Base-by-base conservation (phyloP, 1,140 invertebrate genomes). In the Proales similis region DNA sequence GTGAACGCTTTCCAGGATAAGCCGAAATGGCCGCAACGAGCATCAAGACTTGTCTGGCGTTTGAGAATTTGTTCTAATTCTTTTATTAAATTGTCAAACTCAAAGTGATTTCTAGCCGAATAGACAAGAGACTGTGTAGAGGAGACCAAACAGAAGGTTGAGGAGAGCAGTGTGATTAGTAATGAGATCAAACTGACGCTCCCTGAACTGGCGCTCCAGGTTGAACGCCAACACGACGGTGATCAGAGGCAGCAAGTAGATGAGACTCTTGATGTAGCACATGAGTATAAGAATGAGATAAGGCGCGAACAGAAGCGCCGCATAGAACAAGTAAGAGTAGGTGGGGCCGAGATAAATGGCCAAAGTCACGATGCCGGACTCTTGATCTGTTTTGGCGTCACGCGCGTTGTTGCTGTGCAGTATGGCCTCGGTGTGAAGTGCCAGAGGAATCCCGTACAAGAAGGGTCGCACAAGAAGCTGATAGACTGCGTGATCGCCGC, bases 331-430 rank as follows among this genome's bases (percentile, higher is more conserved):
- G 75, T 92, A 88, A 9, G 91, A 94, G 57, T 85, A 84, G 36
- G 86, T 88, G 67, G 83, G 83, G 12, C 90, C 91, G 67, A 94
- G 85, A n/a, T 92, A 73, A 70, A 95, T 92, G 6, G 91, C 89
- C 65, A 94, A 73, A 4, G 90, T 94, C 0, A 94, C 86, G 65
- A 90, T 90, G 36, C 88, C 88, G 61, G 86, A 88, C 69, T 81
- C 81, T 48, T 81, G 82, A 70, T 93, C 90, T 64, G 81, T 83
- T 63, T 88, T 87, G 66, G 87, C 80, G 77, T 94, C 90, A 64
- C 90, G 80, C 1, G 88, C 90, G 72, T 94, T 94, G 68, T 94
- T 95, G 67, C 86, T 88, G 71, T 94, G 90, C 43, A 95, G 77
- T 68, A 94, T 92, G 22, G 90, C 90, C 73, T 93, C 90, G 7